Evolutionary conservation across 1,140 invertebrate species (phyloP).

Genomic region (Delia radicum): DNA sequence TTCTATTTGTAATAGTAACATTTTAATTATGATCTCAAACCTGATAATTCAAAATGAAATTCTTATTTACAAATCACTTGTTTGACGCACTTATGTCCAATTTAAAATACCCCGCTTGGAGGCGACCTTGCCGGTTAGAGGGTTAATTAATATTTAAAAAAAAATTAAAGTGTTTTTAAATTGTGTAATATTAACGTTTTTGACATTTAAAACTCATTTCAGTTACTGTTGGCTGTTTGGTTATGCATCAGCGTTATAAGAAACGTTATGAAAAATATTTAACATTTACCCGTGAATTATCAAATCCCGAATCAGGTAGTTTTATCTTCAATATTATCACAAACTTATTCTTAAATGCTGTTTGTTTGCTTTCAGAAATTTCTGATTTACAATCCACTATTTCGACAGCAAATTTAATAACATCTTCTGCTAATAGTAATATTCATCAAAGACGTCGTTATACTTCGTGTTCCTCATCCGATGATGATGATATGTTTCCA

Average conservation of each 20-base stretch:
- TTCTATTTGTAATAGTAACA: no score
- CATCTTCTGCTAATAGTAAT: conserved; percentile 33
- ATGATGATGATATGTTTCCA: conserved; percentile 55
- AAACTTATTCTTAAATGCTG: neutral
- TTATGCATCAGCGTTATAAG: conserved; percentile 73
- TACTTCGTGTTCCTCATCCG: conserved; percentile 48
- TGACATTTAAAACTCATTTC: conserved; percentile 37
- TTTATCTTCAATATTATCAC: neutral
- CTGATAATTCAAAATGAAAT: no score
- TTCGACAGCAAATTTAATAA: conserved; percentile 49
- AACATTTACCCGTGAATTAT: conserved; percentile 52
- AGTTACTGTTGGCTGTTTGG: conserved; percentile 73
- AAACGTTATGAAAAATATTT: conserved; percentile 59
- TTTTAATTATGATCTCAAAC: no score
- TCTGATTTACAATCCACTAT: conserved; percentile 47
- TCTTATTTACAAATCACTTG: neutral
- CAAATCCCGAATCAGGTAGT: conserved; percentile 52
- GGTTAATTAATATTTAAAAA: neutral
- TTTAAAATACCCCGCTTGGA: no score
- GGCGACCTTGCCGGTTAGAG: no score
- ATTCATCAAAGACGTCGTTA: conserved; percentile 36
- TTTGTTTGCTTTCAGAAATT: conserved; percentile 24
- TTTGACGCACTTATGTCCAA: no score
- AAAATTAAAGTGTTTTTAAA: neutral
- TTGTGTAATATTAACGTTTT: neutral